Base-by-base conservation (phyloP, 2,113 vertebrate genomes). In the Malurus cyaneus region DNA sequence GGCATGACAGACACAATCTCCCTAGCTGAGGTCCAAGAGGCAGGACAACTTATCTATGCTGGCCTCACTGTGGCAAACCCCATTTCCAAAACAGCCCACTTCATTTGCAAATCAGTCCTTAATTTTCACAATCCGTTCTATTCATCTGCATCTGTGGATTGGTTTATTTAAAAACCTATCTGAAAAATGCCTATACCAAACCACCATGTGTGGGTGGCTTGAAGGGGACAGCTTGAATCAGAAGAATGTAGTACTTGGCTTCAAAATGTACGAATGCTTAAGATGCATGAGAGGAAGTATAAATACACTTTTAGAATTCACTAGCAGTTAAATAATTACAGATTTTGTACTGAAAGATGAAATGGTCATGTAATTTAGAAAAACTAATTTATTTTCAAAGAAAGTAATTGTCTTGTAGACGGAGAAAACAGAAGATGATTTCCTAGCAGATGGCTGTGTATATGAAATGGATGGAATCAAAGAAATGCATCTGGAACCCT, bases 251-350 rank as follows among this genome's bases (percentile, higher is more conserved):
- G 57, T 54, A 76, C 42, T 92, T 85, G 81, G 65, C 65, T 44
- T 65, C 29, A 87, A 66, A 41, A 89, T 76, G 49, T 64, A 79
- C 0, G 0, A 89, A 76, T 4, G 4, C 50, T 87, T 87, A 81
- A 11, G 8, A 93, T 88, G 59, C 60, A 64, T 60, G 24, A 81
- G 4, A 64, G 23, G 76, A 81, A 74, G 41, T 60, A 61, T 81
- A 91, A 87, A 93, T 66, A 93, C n/a, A 62, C 46, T 92, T 89
- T 50, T 53, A 69, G 79, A 91, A 87, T 80, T 91, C 70, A 69
- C 61, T 46, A 87, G 66, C 26, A 82, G 78, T 80, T 87, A 89
- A 91, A 93, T 87, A 92, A 89, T 79, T 88, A 89, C 61, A 94
- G 91, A 44, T 91, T 94, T 93, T 84, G 21, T 54, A 80, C 32